A percentile compares a stretch with the other conserved stretches of the same genome.
Evolutionary conservation across 2,113 vertebrate species (phyloP).

Genomic region (Thalassarche chlororhynchos): DNA sequence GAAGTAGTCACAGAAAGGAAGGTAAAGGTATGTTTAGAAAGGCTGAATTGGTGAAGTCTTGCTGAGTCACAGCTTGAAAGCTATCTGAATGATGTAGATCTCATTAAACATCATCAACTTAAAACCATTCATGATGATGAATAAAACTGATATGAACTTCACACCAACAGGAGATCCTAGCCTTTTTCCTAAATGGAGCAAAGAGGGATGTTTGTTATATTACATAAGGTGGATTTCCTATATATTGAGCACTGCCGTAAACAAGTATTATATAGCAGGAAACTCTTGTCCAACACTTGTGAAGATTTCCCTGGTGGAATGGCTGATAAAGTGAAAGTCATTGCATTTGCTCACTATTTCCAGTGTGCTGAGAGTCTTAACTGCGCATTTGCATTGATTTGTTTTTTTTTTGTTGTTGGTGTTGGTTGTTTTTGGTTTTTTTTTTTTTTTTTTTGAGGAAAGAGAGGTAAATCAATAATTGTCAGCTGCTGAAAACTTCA

Average conservation of each 20-base stretch:
- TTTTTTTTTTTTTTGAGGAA: background rate
- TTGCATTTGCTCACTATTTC: background rate
- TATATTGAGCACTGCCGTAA: background rate
- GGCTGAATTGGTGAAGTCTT: constrained; percentile 34
- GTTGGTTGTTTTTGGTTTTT: no score
- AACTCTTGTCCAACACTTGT: background rate
- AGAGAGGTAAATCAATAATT: constrained; percentile 43
- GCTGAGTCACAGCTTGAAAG: constrained; percentile 61
- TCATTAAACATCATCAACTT: constrained; percentile 54
- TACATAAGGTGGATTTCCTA: background rate
- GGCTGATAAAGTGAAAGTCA: background rate
- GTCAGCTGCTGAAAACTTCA: constrained; percentile 29
- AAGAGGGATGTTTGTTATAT: background rate
- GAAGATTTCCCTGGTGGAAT: background rate
- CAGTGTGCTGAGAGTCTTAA: background rate
- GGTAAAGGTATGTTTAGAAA: constrained; percentile 19
- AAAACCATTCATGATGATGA: background rate
- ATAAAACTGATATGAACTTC: background rate
- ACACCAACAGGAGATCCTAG: background rate
- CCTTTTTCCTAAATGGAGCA: background rate
- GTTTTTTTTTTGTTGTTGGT: background rate
- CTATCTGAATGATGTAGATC: background rate
- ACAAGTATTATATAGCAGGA: background rate
- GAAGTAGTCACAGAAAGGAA: constrained; percentile 19
- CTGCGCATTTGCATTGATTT: background rate